Evolutionary conservation across 2,888 invertebrate genomes (phyloP).

Genomic region (Ceriagrion tenellum): DNA sequence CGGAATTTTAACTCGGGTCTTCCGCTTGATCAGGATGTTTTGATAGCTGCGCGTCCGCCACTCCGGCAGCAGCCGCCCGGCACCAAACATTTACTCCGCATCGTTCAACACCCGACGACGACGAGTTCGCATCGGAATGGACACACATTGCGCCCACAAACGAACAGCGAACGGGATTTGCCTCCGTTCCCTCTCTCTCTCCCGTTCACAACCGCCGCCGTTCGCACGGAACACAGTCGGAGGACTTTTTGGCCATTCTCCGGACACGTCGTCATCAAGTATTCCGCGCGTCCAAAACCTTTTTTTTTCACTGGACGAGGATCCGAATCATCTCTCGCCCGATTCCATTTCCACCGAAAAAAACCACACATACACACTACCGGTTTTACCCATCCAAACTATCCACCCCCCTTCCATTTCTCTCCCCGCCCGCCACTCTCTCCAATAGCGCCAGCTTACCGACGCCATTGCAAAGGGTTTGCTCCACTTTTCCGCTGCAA

Average conservation of each 20-base stretch:
- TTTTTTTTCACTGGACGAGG: background rate
- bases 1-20: background rate
- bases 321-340: background rate
- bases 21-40: slow-evolving; percentile 39
- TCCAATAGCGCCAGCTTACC: background rate
- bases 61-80: background rate
- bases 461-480: background rate
- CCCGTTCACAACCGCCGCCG: background rate
- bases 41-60: background rate
- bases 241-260: background rate
- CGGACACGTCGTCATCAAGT: background rate
- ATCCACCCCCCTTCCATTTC: too few species aligned
- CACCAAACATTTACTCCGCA: background rate
- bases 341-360: background rate
- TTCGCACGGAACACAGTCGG: background rate
- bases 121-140: background rate
- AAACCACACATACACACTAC: background rate
- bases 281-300: background rate
- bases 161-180: background rate
- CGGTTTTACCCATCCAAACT: background rate
- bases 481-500: slow-evolving; percentile 1
- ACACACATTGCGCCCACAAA: background rate
- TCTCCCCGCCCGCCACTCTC: background rate
- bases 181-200: too few species aligned
- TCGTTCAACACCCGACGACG: background rate